Evolutionary conservation across 2,888 invertebrate species (phyloP), one percentile per base, ranked within the genome.

Genomic region (Ditula angustiorana): DNA sequence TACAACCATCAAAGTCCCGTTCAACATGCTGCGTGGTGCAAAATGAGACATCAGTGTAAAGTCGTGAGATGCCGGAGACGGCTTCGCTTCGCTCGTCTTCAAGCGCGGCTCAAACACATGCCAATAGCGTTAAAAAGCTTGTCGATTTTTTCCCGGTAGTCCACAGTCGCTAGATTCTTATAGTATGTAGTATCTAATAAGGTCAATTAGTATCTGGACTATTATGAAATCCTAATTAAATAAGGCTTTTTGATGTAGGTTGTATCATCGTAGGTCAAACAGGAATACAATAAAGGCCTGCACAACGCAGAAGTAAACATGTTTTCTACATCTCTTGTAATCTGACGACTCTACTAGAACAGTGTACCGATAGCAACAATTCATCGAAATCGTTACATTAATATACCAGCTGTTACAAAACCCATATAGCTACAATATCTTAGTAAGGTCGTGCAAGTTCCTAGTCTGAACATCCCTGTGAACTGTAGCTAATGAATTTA

Each of bases 151-250:
- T 13, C 23, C 30, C 37, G 44, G 35, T 35, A 37, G 21, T 53
- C 21, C 52, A 47, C 58, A 53, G 8, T 52, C 44, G 58, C 35
- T 53, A 64, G 52, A 57, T 58, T 58, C 37, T 56, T 59, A 53
- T 58, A 59, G 46, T 64, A 53, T 35, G 21, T 63, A 63, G 63
- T 59, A 2, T 58, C 52, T 26, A 44, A 53, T 64, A 52, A 58
- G 64, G 64, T 64, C 64, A 64, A 64, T 59, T 64, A 64, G 46
- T 59, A 61, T 47, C 64, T 47, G 53, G 58, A 59, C 52, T 61
- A 46, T 35, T 21, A 44, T 19, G 57, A 26, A 46, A 58, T 30
- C 19, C 28, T 46, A 58, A 46, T 52, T 35, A 46, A 53, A 64
- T 64, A 58, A 46, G 50, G 50, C 52, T 58, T 47, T 55, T 57